These are phyloP conservation scores for Micromys minutus DNA, from an alignment of 2,113 vertebrate species.

Conservation along the genomic window DNA sequence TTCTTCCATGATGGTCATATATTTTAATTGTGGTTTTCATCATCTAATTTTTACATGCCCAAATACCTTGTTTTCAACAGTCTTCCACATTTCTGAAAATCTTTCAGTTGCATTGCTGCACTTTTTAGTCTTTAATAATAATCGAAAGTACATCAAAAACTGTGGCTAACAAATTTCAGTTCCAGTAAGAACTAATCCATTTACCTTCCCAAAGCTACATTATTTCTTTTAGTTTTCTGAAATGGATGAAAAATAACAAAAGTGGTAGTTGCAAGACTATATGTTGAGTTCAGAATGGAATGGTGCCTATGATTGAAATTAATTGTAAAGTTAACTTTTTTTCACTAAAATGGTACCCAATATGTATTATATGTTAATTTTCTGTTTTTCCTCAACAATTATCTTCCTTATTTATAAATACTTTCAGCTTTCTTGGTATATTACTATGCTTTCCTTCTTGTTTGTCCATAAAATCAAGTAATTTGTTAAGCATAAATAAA, in stretches of 20 bases:
- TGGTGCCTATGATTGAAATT: background rate
- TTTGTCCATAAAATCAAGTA: background rate
- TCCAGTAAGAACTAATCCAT: background rate
- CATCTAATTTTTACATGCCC: too few relatives aligned
- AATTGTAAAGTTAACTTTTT: background rate
- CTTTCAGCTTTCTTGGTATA: background rate
- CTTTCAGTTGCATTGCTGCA: background rate
- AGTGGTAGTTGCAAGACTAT: background rate
- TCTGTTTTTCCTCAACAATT: background rate
- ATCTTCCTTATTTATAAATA: background rate
- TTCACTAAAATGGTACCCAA: background rate
- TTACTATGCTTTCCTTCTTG: background rate
- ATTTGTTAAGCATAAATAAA: background rate
- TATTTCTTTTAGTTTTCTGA: background rate
- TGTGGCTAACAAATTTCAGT: background rate
- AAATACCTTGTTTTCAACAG: background rate
- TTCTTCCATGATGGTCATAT: background rate
- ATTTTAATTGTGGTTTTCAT: background rate
- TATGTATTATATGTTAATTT: background rate
- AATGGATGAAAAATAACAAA: background rate
- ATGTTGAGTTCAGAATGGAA: background rate
- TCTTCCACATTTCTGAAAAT: background rate
- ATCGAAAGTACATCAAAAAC: background rate
- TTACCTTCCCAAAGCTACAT: background rate
- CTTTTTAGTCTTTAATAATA: background rate